Conservation (phyloP, 2,113 vertebrate species). For the Oreocharis arfaki region DNA sequence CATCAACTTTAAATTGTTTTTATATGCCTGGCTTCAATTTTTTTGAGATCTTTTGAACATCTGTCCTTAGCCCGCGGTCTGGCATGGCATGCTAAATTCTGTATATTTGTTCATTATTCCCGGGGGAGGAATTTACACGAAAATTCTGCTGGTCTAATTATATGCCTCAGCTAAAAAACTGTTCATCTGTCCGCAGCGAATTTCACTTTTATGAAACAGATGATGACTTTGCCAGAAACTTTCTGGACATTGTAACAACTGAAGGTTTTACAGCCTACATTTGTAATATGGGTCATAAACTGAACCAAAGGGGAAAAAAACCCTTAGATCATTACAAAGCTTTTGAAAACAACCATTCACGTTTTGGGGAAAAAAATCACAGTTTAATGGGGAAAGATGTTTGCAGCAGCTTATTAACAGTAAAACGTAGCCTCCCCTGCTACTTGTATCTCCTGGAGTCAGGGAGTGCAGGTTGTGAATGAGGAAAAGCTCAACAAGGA, state of each 20-base stretch:
- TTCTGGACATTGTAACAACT: constrained; percentile 18
- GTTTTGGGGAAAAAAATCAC: neutral
- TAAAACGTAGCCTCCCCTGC: neutral
- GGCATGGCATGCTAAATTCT: neutral
- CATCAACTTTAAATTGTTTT: neutral
- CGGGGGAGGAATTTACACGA: neutral
- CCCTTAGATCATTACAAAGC: neutral
- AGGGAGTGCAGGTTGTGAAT: neutral
- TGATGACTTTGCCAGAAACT: constrained; percentile 50
- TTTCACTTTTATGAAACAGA: constrained; percentile 41
- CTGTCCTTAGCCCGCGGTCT: neutral
- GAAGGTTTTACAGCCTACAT: constrained; percentile 11
- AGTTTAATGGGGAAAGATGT: neutral
- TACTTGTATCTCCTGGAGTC: fast-evolving
- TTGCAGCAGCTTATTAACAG: neutral
- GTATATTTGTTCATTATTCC: constrained; percentile 31
- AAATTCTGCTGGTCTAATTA: constrained; percentile 45
- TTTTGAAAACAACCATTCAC: constrained; percentile 1
- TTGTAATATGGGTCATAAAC: constrained; percentile 39
- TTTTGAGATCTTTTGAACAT: constrained; percentile 7
- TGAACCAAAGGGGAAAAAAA: neutral
- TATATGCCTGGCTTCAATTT: neutral
- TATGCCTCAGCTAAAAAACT: constrained; percentile 27
- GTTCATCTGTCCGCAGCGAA: constrained; percentile 21
- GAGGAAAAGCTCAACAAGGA: neutral